Evolutionary conservation across 2,888 invertebrate genomes (phyloP), one percentile per base, ranked within the genome.

Genomic region (Euplexia lucipara): DNA sequence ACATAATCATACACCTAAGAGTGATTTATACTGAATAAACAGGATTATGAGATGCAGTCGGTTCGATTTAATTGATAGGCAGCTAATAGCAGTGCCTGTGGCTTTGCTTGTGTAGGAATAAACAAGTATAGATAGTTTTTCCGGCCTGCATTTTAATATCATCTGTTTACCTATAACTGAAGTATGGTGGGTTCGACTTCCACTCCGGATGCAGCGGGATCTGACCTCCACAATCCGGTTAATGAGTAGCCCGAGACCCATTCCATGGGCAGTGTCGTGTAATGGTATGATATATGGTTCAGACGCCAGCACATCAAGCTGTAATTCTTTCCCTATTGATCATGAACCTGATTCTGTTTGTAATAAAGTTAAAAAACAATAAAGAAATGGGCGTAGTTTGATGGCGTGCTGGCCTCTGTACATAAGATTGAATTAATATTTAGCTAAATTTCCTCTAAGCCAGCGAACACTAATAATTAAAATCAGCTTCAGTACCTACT

Each of bases 1-100:
- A 68, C 26, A 52, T 68, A 68, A 68, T 70, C 34, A 30, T 48
- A 42, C 39, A 52, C 9, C 26, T 10, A 2, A 0, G 6, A 20
- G 32, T 74, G 32, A 58, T 68, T 68, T 57, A 68, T 70, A 51
- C 9, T 7, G 37, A 52, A 42, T 52, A 47, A 74, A 41, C 18
- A 20, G 35, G 37, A 34, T 30, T 37, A 41, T 48, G n/a, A 45
- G 41, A 6, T 52, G 58, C 32, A 37, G 35, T 67, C 34, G 35
- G 14, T 2, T 20, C 3, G n/a, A 49, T 10, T 48, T 72, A 48
- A 69, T 69, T 69, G 42, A 49, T 42, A 32, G 37, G 44, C 22
- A 30, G 20, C 7, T n/a, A 62, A 26, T 65, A 37, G 26, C 26
- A 9, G 9, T 14, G 35, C 47, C 73, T 32, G 6, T 12, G 45